Conservation (phyloP, 1,140 invertebrate genomes). For the Ooceraea biroi region DNA sequence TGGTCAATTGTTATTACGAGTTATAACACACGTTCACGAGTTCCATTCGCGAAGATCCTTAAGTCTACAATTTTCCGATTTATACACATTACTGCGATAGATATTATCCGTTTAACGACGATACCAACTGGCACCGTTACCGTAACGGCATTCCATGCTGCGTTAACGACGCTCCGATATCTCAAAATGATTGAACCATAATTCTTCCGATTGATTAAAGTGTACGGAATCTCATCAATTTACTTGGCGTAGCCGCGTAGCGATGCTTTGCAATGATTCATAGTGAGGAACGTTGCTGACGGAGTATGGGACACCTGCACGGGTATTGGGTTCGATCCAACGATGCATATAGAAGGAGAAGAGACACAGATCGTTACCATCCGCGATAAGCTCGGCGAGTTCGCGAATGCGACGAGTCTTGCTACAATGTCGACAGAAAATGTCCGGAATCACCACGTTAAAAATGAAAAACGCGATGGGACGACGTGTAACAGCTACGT, state of each 20-base stretch:
- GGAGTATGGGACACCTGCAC: neutral
- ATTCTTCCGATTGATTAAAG: too few species aligned
- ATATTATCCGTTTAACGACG: slow-evolving; percentile 40
- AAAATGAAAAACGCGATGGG: slow-evolving; percentile 38
- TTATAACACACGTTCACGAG: neutral
- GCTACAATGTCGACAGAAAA: slow-evolving; percentile 19
- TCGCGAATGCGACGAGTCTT: slow-evolving; percentile 16
- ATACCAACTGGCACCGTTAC: slow-evolving; percentile 48
- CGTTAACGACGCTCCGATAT: neutral
- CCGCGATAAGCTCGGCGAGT: slow-evolving; percentile 26
- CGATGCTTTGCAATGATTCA: neutral
- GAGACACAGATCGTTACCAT: slow-evolving; percentile 2
- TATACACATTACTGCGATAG: slow-evolving; percentile 44
- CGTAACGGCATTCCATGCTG: neutral
- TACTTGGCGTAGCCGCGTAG: neutral
- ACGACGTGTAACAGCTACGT: slow-evolving; percentile 44
- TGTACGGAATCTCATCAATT: too few species aligned
- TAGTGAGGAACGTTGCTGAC: neutral
- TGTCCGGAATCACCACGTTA: slow-evolving; percentile 24
- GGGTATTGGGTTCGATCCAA: neutral
- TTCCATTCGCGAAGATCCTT: neutral
- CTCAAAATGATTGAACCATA: too few species aligned
- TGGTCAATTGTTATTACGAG: neutral
- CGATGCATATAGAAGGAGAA: slow-evolving; percentile 36
- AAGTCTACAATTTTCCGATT: slow-evolving; percentile 36